Evolutionary conservation across 2,888 invertebrate species (phyloP).

Genomic region (Anoplius nigerrimus): DNA sequence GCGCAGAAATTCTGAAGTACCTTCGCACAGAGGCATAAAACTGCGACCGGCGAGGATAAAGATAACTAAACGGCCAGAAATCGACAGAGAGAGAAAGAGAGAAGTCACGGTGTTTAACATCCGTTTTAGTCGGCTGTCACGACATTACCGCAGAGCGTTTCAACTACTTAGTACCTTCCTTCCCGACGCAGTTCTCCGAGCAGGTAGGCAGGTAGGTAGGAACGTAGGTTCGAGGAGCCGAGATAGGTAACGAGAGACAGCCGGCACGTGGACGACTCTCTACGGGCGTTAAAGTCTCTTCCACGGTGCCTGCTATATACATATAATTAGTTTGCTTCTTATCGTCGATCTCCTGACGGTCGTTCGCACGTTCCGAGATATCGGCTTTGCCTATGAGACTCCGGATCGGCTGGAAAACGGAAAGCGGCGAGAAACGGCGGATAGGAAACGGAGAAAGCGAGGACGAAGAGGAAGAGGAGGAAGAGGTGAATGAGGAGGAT

Average conservation of each 20-base stretch:
- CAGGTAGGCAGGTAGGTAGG: slow-evolving; percentile 50
- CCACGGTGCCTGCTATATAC: slow-evolving; percentile 13
- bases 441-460: background rate
- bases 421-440: background rate
- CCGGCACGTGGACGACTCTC: slow-evolving; percentile 43
- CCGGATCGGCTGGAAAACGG: background rate
- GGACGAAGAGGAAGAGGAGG: background rate
- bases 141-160: slow-evolving; percentile 48
- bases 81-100: background rate
- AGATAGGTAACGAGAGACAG: slow-evolving; percentile 30
- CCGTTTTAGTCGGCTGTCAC: slow-evolving; percentile 51
- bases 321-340: slow-evolving; percentile 50
- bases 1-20: too few relatives aligned
- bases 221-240: slow-evolving; percentile 20
- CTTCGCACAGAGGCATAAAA: too few relatives aligned
- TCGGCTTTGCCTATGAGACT: background rate
- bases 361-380: slow-evolving; percentile 39
- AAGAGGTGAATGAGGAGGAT: too few relatives aligned
- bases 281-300: slow-evolving; percentile 21
- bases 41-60: too few relatives aligned
- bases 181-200: too few relatives aligned
- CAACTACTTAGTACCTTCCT: slow-evolving; percentile 29
- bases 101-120: slow-evolving; percentile 39
- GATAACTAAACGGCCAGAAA: background rate
- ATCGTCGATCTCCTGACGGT: slow-evolving; percentile 45